Base-by-base conservation (phyloP, 2,888 invertebrate genomes). In the Cyaniris semiargus region DNA sequence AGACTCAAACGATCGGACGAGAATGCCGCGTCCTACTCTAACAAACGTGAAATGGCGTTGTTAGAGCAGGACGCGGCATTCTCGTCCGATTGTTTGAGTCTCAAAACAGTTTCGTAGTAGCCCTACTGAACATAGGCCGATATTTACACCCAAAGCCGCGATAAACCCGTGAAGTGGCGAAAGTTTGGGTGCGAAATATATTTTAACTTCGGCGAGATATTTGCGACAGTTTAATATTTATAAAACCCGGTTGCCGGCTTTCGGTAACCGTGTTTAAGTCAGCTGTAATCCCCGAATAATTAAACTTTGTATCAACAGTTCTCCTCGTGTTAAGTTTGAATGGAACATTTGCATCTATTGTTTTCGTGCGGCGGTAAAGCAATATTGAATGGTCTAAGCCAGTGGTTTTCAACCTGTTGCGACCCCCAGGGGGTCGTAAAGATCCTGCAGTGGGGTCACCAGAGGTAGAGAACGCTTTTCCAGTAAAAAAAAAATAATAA, bases 251-350 rank as follows among this genome's bases (percentile, higher is more conserved):
- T 23, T 23, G 23, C 23, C 72, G 27, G 48, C 74, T 74, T 48
- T 53, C 48, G 53, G 74, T 74, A 53, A 53, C 53, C 53, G 53
- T 27, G 74, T 27, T 74, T 23, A 74, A 74, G 74, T 74, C 74
- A 74, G 74, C 48, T 48, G 23, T 74, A 74, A 74, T 74, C 74
- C 74, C 74, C 74, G 74, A 74, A 74, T 74, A 74, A 74, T 74
- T 74, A 74, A 74, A 74, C 74, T 74, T 74, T 48, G 74, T 27
- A 53, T 74, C 74, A 74, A 74, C 53, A 27, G 74, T 74, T 74
- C 23, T 74, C 44, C 10, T 53, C 74, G 53, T 74, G 48, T 74
- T 27, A 74, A 74, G 53, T 74, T 74, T 53, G 48, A 74, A 74
- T 53, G 74, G 53, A 27, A 48, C 27, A 53, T 53, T 48, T 74